Evolutionary conservation across 2,113 vertebrate genomes (phyloP).

Genomic region (Scortum barcoo): DNA sequence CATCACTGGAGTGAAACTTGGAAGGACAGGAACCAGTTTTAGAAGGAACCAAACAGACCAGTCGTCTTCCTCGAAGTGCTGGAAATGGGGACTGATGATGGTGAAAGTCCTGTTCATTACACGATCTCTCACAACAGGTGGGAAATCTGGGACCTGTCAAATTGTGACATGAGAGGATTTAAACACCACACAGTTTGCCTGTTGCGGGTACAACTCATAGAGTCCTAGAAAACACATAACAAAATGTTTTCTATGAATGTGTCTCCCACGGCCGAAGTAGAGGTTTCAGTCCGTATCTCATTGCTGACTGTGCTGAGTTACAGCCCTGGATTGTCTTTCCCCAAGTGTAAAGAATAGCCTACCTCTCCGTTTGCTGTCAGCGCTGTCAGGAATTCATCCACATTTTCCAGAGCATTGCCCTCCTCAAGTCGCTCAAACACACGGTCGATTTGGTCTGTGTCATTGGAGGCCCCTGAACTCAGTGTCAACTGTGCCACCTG

Average conservation of each 20-base stretch:
- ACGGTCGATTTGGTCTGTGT: conserved; percentile 32
- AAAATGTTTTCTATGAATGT: too few species aligned
- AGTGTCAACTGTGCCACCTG: conserved; percentile 55
- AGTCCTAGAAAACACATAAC: too few species aligned
- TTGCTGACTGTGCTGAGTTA: too few species aligned
- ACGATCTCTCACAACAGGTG: conserved; percentile 46
- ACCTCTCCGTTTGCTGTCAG: too few species aligned
- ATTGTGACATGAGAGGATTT: neutral
- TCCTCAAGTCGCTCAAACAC: too few species aligned
- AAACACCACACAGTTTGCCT: neutral
- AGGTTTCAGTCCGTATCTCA: too few species aligned
- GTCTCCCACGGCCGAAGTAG: too few species aligned
- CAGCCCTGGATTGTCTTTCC: too few species aligned
- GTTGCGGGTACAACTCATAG: neutral
- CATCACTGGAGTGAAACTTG: conserved; percentile 59
- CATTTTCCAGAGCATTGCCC: too few species aligned
- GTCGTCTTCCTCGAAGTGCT: neutral
- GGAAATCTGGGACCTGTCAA: conserved; percentile 20
- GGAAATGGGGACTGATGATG: conserved; percentile 51
- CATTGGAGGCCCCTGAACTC: conserved; percentile 30
- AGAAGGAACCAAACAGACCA: conserved; percentile 46
- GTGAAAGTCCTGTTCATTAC: conserved; percentile 67
- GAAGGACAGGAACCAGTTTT: conserved; percentile 51
- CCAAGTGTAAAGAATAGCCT: too few species aligned
- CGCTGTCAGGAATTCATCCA: too few species aligned